Conservation (phyloP, 2,888 invertebrate genomes). For the Chalcosyrphus nemorum region DNA sequence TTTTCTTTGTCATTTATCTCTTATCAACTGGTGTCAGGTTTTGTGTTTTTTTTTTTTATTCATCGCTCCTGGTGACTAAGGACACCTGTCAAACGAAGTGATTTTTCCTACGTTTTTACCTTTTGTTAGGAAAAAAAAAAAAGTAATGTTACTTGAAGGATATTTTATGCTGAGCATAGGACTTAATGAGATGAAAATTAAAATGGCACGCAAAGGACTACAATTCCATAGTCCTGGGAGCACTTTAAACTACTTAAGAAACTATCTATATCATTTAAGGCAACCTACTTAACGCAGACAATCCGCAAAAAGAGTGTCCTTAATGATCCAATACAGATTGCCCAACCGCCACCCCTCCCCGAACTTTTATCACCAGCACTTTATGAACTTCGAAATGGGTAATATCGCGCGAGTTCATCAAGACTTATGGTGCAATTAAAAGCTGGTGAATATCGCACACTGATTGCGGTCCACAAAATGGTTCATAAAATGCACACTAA, state of each 20-base stretch:
- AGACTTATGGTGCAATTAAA: slow-evolving; percentile 62
- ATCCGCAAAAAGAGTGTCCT: not conserved
- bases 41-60: not conserved
- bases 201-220: not conserved
- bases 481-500: slow-evolving; percentile 64
- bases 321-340: slow-evolving; percentile 1
- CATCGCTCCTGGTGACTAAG: not conserved
- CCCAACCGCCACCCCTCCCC: no score
- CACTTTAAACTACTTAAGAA: not conserved
- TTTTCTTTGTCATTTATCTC: slow-evolving; percentile 33
- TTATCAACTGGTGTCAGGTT: slow-evolving; percentile 46
- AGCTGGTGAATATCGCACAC: slow-evolving; percentile 51
- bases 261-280: not conserved
- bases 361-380: slow-evolving; percentile 10
- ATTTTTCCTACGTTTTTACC: not conserved
- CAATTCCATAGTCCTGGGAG: not conserved
- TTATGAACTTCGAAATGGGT: slow-evolving; percentile 55
- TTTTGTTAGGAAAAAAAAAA: not conserved
- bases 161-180: not conserved
- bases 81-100: slow-evolving; percentile 1
- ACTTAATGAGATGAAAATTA: not conserved
- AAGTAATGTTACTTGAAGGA: not conserved
- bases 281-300: slow-evolving; percentile 18
- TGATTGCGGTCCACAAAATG: slow-evolving; percentile 61
- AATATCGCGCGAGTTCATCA: slow-evolving; percentile 53